phyloP scores from a whole-genome alignment of 2,113 vertebrate genomes.

The Sialia sialis region DNA sequence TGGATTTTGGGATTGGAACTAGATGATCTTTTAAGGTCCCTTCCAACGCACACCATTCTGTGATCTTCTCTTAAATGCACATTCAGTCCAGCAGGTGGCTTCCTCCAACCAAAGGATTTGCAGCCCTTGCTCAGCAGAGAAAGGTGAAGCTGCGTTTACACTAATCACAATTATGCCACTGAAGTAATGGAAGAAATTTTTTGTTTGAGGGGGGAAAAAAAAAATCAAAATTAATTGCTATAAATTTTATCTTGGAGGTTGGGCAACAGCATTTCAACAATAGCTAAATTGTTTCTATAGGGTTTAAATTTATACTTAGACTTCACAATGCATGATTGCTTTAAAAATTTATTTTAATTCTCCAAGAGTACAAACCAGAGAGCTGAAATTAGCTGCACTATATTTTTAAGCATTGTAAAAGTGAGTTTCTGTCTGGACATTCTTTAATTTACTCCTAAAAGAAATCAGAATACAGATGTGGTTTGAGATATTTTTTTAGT shows the following conservation, averaged over 20 bases:
- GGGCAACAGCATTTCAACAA: background rate
- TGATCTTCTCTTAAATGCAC: background rate
- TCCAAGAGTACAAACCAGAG: background rate
- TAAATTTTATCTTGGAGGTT: background rate
- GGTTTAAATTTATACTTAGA: background rate
- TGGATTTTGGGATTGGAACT: background rate
- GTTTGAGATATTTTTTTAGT: background rate
- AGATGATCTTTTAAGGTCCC: background rate
- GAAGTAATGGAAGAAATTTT: background rate
- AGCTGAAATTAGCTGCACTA: background rate
- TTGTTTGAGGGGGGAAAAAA: fast-evolving
- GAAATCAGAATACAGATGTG: background rate
- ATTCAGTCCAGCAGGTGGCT: conserved; percentile 46
- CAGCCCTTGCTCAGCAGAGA: background rate
- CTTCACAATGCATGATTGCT: background rate
- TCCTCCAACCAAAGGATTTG: background rate
- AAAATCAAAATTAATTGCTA: background rate
- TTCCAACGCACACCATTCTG: background rate
- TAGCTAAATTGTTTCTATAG: background rate
- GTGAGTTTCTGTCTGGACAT: background rate
- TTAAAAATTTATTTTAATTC: background rate
- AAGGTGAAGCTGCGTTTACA: background rate
- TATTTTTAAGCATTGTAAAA: background rate
- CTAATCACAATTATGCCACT: background rate
- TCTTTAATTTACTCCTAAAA: background rate